Conservation (phyloP, 1,140 invertebrate genomes). For the Micrasema minimum region DNA sequence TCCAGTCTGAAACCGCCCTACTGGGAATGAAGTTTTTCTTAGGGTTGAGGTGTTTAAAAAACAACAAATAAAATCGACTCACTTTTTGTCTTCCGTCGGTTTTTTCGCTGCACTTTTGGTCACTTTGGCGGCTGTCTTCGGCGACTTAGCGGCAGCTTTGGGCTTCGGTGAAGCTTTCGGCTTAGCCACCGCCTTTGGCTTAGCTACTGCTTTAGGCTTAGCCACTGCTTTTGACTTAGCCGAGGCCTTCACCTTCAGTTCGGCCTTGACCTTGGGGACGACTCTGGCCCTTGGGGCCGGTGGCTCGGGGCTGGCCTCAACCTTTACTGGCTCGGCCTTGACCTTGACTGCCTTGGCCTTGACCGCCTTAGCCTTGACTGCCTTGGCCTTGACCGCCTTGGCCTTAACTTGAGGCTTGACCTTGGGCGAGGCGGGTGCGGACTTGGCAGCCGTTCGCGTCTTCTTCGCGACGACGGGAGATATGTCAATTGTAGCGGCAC, state of each 20-base stretch:
- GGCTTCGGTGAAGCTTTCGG: slow-evolving; percentile 11
- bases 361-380: neutral
- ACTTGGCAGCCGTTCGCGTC: neutral
- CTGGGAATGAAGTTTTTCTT: no score
- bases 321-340: neutral
- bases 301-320: neutral
- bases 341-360: neutral
- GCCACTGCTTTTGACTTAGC: neutral
- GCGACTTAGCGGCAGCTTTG: slow-evolving; percentile 7
- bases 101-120: slow-evolving; percentile 1
- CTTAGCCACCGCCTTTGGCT: slow-evolving; percentile 21
- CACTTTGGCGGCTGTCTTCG: neutral
- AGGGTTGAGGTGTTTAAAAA: neutral
- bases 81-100: slow-evolving; percentile 11
- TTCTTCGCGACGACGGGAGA: slow-evolving; percentile 7
- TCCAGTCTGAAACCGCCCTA: neutral
- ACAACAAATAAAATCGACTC: neutral
- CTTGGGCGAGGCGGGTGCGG: neutral
- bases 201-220: slow-evolving; percentile 22
- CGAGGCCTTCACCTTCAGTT: neutral
- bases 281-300: neutral
- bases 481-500: neutral
- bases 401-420: neutral
- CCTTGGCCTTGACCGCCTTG: neutral
- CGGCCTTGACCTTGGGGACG: neutral